phyloP scores from a whole-genome alignment of 2,113 vertebrate species.

The Chloebia gouldiae region DNA sequence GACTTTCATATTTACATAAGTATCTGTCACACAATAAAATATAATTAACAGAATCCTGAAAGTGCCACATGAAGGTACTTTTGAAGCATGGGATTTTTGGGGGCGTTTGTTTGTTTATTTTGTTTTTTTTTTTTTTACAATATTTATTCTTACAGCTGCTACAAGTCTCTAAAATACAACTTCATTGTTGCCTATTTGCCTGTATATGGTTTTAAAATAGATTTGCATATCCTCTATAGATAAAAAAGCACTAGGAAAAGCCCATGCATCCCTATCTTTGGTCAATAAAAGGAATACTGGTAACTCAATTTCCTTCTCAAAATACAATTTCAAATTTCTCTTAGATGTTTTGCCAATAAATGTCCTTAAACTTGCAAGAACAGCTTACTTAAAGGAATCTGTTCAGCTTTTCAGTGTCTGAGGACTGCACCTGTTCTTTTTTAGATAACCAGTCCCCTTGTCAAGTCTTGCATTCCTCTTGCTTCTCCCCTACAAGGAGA shows the following conservation, averaged over 20 bases:
- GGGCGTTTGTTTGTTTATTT: neutral
- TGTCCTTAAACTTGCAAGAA: neutral
- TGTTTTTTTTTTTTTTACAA: fast-evolving
- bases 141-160: neutral
- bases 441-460: neutral
- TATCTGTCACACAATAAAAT: neutral
- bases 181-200: neutral
- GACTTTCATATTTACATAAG: neutral
- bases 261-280: neutral
- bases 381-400: neutral
- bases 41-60: neutral
- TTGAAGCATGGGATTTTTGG: neutral
- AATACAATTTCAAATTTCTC: neutral
- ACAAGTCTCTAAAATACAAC: neutral
- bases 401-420: neutral
- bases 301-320: neutral
- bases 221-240: neutral
- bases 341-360: neutral
- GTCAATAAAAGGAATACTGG: neutral
- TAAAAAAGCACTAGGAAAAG: neutral
- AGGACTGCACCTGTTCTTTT: conserved; percentile 16
- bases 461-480: neutral
- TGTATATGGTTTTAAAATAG: neutral
- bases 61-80: neutral
- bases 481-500: neutral